These are phyloP conservation scores for Drosophila mettleri DNA, from an alignment of 2,888 invertebrate species.

Conservation along the genomic window DNA sequence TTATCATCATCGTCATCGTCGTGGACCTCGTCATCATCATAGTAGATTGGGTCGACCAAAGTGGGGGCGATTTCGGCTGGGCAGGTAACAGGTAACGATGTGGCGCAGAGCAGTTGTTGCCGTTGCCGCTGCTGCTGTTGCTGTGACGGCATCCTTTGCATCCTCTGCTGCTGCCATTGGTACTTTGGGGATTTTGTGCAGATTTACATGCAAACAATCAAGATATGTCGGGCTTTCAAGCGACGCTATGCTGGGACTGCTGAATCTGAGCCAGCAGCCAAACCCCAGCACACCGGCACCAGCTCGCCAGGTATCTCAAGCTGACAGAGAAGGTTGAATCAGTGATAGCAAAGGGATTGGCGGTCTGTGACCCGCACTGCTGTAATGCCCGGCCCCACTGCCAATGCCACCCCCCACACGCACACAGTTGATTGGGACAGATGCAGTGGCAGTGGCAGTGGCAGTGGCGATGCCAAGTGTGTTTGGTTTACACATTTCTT, in stretches of 20 bases:
- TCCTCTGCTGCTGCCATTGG: conserved; percentile 59
- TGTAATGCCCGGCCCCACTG: conserved; percentile 65
- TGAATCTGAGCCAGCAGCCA: conserved; percentile 48
- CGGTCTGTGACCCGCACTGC: conserved; percentile 43
- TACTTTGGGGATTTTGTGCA: conserved; percentile 80
- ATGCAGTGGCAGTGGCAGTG: conserved; percentile 3
- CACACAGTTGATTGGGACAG: conserved; percentile 11
- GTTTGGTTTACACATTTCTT: conserved; percentile 69
- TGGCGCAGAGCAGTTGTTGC: conserved; percentile 42
- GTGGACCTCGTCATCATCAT: conserved; percentile 25
- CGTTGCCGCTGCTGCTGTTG: conserved; percentile 48
- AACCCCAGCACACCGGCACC: conserved; percentile 1
- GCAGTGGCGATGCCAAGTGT: conserved; percentile 37
- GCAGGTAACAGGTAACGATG: conserved; percentile 44
- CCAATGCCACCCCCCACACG: conserved; percentile 19
- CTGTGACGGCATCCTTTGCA: conserved; percentile 46
- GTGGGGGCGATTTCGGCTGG: not conserved
- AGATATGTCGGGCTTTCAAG: conserved; percentile 78
- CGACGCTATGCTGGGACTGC: conserved; percentile 65
- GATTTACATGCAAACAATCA: conserved; percentile 82
- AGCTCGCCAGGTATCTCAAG: conserved; percentile 6
- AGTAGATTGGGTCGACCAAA: conserved; percentile 13
- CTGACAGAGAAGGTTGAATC: conserved; percentile 12
- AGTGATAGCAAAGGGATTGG: conserved; percentile 6
- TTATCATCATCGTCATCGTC: conserved; percentile 33